These are phyloP conservation scores for Rhyacophila evoluta DNA, from an alignment of 2,888 invertebrate species.

Conservation along the genomic window DNA sequence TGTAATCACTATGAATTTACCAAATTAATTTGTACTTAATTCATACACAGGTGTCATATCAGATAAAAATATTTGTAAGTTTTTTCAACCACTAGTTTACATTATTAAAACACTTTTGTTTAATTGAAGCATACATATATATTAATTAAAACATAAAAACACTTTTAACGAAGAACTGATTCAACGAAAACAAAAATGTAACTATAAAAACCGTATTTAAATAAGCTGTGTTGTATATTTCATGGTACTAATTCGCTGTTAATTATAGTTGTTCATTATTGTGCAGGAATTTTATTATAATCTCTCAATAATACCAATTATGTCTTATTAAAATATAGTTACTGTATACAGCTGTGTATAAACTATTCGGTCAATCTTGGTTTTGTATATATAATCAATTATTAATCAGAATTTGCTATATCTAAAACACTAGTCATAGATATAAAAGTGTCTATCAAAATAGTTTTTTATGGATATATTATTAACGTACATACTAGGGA, in stretches of 20 bases:
- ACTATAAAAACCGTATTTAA: neutral
- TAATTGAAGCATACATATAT: no score
- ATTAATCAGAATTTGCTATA: neutral
- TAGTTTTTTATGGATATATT: slow-evolving; percentile 7
- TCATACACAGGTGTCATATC: no score
- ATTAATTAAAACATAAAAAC: no score
- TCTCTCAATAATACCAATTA: neutral
- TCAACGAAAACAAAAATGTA: neutral
- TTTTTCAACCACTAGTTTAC: no score
- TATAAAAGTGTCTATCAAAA: slow-evolving; percentile 18
- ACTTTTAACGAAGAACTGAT: slow-evolving; percentile 4
- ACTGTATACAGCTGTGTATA: neutral
- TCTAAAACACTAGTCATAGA: slow-evolving; percentile 22
- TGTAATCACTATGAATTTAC: no score
- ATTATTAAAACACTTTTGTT: no score
- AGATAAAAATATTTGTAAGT: no score
- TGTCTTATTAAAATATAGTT: slow-evolving; percentile 16
- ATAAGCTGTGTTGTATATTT: neutral
- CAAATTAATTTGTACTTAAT: no score
- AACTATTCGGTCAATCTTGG: neutral
- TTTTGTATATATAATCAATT: slow-evolving; percentile 14
- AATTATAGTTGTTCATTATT: neutral
- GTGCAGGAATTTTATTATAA: neutral
- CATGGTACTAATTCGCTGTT: neutral
- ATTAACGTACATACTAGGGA: neutral